Percentiles rank a stretch among this genome's conserved stretches.
Evolutionary conservation across 1,140 invertebrate genomes (phyloP).

Genomic region (Kradibia gibbosae): DNA sequence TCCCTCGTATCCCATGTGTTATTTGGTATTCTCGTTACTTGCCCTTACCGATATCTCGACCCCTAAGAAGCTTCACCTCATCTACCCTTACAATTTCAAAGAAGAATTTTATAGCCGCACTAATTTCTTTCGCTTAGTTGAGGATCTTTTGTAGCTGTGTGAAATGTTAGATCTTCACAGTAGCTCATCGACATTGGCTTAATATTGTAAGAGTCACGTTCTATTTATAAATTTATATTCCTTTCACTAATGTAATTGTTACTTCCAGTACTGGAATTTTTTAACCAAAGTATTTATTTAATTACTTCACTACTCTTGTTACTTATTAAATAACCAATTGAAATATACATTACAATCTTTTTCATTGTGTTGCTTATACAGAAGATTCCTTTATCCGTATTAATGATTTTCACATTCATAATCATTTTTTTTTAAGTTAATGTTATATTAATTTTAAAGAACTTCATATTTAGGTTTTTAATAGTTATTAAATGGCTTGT

Average conservation of each 20-base stretch:
- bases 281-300: neutral
- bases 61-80: neutral
- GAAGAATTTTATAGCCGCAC: neutral
- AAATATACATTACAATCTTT: neutral
- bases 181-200: conserved; percentile 1
- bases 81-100: neutral
- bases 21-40: conserved; percentile 29
- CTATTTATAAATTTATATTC: neutral
- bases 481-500: neutral
- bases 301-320: neutral
- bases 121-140: conserved; percentile 16
- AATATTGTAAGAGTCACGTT: conserved; percentile 4
- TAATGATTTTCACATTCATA: neutral
- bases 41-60: conserved; percentile 1
- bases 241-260: neutral
- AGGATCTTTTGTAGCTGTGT: neutral
- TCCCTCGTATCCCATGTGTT: conserved; percentile 23
- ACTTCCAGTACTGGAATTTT: neutral
- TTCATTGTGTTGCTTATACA: neutral
- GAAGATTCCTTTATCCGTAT: neutral
- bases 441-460: neutral
- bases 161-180: neutral
- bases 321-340: neutral
- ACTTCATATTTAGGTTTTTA: neutral
- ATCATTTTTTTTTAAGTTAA: neutral